Evolutionary conservation across 2,888 invertebrate genomes (phyloP), one percentile per base, ranked within the genome.

Genomic region (Vanessa cardui): DNA sequence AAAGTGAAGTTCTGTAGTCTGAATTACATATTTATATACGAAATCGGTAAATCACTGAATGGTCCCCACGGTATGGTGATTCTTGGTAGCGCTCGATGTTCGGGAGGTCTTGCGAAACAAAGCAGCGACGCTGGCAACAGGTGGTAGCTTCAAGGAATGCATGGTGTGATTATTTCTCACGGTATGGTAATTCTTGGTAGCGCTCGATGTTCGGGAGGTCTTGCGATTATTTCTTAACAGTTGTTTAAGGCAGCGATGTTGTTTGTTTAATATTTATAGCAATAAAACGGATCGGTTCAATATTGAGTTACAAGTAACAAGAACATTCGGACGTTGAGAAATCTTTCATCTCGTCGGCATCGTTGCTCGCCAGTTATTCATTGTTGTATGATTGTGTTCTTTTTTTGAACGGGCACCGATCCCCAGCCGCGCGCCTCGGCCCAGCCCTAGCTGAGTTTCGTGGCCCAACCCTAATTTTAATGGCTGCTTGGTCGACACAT

Each of bases 401-500:
- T 85, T 87, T 87, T 87, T 85, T 81, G 79, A 81, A 74, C 75
- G 74, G 74, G 75, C 78, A 74, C 76, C 78, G 83, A 75, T 81
- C 82, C 81, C 78, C 82, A 80, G 87, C 88, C 87, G 86, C 85
- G 87, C 80, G 85, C 81, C 78, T 79, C 83, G 86, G 89, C 88
- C 89, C 89, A 85, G 85, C 92, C 90, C 90, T 90, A 90, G 56
- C 33, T 39, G 88, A 82, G 85, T 80, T 83, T 83, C 81, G 85
- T 86, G 84, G 91, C 92, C 92, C 93, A 92, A 88, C 93, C 93
- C 92, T 92, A 92, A 92, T 90, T 92, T 92, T 92, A 92, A 93
- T 93, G 93, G 93, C 93, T 89, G 92, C 92, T 88, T 56, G 77
- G 79, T 80, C 83, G 82, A 81, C 85, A 90, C 86, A 89, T 92